phyloP scores from a whole-genome alignment of 2,888 invertebrate species.

The Cosmia pyralina region DNA sequence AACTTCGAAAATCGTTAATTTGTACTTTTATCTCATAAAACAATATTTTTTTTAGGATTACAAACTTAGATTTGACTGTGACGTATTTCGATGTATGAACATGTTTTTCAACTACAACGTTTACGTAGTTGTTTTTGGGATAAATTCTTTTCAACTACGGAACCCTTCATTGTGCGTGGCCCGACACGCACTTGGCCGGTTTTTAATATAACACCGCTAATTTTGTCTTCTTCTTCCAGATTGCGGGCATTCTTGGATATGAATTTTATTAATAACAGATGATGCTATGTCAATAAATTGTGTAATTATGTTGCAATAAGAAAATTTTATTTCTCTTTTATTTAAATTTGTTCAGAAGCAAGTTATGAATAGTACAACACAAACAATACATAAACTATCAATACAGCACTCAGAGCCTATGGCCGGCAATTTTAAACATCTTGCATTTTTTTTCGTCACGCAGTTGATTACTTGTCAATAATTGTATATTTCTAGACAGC shows the following conservation, averaged over 20 bases:
- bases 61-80: too few species aligned
- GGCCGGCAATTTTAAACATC: slow-evolving; percentile 85
- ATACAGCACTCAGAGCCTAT: slow-evolving; percentile 72
- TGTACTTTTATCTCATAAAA: too few species aligned
- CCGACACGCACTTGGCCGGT: too few species aligned
- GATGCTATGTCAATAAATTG: slow-evolving; percentile 54
- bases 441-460: slow-evolving; percentile 80
- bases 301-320: slow-evolving; percentile 43
- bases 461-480: slow-evolving; percentile 70
- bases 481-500: slow-evolving; percentile 70
- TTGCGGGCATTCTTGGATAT: slow-evolving; percentile 52
- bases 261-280: slow-evolving; percentile 26
- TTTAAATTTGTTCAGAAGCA: slow-evolving; percentile 12
- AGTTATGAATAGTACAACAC: slow-evolving; percentile 27
- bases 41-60: too few species aligned
- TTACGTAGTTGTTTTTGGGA: too few species aligned
- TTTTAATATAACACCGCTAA: slow-evolving; percentile 17
- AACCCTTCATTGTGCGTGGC: too few species aligned
- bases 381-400: slow-evolving; percentile 30
- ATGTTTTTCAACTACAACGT: too few species aligned
- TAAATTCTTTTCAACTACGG: too few species aligned
- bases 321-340: slow-evolving; percentile 44
- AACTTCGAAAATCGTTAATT: too few species aligned
- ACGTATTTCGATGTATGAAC: too few species aligned
- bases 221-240: slow-evolving; percentile 46